Evolutionary conservation across 2,888 invertebrate genomes (phyloP), one percentile per base, ranked within the genome.

Genomic region (Abrostola triplasia): DNA sequence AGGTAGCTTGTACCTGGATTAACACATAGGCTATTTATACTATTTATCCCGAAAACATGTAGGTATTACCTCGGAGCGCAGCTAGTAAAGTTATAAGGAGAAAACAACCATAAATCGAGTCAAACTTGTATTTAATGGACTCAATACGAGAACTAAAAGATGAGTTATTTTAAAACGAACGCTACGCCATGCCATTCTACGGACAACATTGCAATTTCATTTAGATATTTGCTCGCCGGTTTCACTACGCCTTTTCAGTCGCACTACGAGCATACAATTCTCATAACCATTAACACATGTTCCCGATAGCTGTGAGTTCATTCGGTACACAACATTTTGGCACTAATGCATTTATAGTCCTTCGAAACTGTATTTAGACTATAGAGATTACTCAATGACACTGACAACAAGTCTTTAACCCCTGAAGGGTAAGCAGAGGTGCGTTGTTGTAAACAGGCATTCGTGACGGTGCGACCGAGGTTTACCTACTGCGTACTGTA

Each of bases 351-450:
- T 47, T 47, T 48, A 63, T 64, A 64, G 35, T 44, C 57, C 47
- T 44, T 13, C 44, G 37, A 56, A 71, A 75, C 44, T 70, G 70
- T 70, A 75, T 53, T 63, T 53, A 36, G 44, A 63, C 48, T 36
- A 4, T 4, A 40, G 40, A 10, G 40, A 40, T 9, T 10, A 61
- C 57, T 54, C 62, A 57, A 47, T 62, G 57, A 70, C 70, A 70
- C 50, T 52, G 42, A 44, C 57, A 69, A 24, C 12, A 44, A 7
- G 44, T 13, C 44, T 44, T 44, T 44, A 44, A 44, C 13, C 44
- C 44, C 44, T 44, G 44, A 44, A 44, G 44, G 44, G 13, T 44
- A 44, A 13, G 44, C 12, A 44, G 44, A 44, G 44, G 12, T 12
- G 44, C 13, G 4, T 8, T 13, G 44, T 44, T 7, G 12, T 12